Conservation (phyloP, 2,113 vertebrate genomes). For the Azemiops feae region DNA sequence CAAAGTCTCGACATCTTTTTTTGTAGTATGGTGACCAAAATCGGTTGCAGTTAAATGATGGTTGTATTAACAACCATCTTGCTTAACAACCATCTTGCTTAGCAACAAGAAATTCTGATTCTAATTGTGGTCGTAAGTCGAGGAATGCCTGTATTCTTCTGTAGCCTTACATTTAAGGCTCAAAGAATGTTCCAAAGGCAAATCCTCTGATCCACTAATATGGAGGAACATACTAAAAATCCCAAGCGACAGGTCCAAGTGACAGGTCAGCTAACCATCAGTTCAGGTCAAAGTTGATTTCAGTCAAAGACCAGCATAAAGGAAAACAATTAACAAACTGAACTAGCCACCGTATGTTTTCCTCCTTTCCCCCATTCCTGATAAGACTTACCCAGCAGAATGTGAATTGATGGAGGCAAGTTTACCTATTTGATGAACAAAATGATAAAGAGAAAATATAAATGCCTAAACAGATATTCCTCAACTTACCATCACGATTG, state of each 20-base stretch:
- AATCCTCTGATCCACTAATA: neutral
- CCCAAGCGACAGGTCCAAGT: neutral
- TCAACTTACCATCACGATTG: neutral
- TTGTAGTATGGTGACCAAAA: too few relatives aligned
- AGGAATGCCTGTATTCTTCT: neutral
- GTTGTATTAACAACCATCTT: too few relatives aligned
- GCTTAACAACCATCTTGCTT: too few relatives aligned
- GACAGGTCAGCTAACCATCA: neutral
- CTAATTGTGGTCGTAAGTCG: too few relatives aligned
- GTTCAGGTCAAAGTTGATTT: neutral
- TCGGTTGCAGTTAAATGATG: too few relatives aligned
- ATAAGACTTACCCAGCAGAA: neutral
- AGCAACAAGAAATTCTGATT: too few relatives aligned
- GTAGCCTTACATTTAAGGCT: too few relatives aligned
- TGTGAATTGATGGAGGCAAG: neutral
- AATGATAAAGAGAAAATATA: neutral
- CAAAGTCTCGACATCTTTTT: too few relatives aligned
- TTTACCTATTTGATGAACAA: neutral
- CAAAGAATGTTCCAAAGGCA: neutral
- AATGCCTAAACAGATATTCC: neutral
- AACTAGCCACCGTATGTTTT: too few relatives aligned
- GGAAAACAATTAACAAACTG: neutral
- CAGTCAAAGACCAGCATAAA: neutral
- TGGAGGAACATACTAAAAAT: neutral
- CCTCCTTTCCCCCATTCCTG: too few relatives aligned